These are phyloP conservation scores for Bostrychus sinensis DNA, from an alignment of 2,113 vertebrate genomes.

Conservation along the genomic window DNA sequence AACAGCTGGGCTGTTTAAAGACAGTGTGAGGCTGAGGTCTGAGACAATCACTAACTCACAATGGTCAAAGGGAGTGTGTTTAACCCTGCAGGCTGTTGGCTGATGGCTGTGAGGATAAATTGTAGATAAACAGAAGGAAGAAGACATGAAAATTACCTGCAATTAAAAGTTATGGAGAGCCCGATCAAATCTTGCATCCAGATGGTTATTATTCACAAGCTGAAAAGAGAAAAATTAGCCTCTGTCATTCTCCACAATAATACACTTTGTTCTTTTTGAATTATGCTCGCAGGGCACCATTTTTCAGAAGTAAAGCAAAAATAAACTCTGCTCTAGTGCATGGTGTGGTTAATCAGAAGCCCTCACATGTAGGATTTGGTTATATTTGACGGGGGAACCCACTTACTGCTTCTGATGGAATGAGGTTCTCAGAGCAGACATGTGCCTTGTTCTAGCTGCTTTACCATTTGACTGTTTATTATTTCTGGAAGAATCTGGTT, in stretches of 20 bases:
- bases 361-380: slow-evolving; percentile 65
- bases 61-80: slow-evolving; percentile 71
- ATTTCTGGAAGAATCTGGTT: slow-evolving; percentile 95
- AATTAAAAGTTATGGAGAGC: slow-evolving; percentile 67
- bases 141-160: slow-evolving; percentile 61
- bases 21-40: slow-evolving; percentile 72
- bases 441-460: slow-evolving; percentile 69
- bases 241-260: slow-evolving; percentile 63
- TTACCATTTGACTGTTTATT: slow-evolving; percentile 83
- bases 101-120: slow-evolving; percentile 59
- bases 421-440: slow-evolving; percentile 62
- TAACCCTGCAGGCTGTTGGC: slow-evolving; percentile 68
- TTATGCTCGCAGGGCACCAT: slow-evolving; percentile 55
- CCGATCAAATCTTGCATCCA: slow-evolving; percentile 50
- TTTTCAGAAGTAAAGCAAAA: slow-evolving; percentile 67
- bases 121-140: slow-evolving; percentile 67
- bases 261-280: slow-evolving; percentile 70
- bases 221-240: slow-evolving; percentile 61
- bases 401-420: slow-evolving; percentile 75
- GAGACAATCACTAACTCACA: slow-evolving; percentile 73
- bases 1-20: slow-evolving; percentile 87
- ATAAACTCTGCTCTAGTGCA: slow-evolving; percentile 56
- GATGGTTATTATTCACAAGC: slow-evolving; percentile 55
- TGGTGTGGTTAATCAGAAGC: slow-evolving; percentile 61
- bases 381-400: slow-evolving; percentile 68